Base-by-base conservation (phyloP, 2,888 invertebrate species). In the Apamea monoglypha region DNA sequence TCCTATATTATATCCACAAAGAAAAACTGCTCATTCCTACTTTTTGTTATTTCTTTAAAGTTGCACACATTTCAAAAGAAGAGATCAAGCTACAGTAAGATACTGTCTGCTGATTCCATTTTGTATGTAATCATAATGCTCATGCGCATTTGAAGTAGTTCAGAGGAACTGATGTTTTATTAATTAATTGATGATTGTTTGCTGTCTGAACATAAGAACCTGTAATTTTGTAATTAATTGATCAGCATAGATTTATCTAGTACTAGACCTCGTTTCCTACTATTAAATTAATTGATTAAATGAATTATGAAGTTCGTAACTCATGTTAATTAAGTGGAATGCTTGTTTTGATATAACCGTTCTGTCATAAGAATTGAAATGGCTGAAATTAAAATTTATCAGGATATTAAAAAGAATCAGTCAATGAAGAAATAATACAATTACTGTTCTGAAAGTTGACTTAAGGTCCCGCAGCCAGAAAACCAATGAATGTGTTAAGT, bases 161-260 rank as follows among this genome's bases (percentile, higher is more conserved):
- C 71, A 25, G 56, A 59, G 40, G 69, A 75, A 84, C 84, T 84
- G 68, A 84, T 87, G 79, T 84, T 85, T 85, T 80, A 84, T 79
- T 73, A 74, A 87, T 84, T 80, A 87, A 84, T 64, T 83, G 76
- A 87, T 81, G 78, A 88, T 80, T 74, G 80, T 75, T 78, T 56
- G 76, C 53, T 75, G 63, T 74, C 79, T 61, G 40, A 81, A 70
- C 56, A 14, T 66, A 66, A 74, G 32, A 56, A 86, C 29, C 70
- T 68, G 68, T 68, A 83, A 87, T 83, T 83, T 74, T 29, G 32
- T 36, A 71, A 71, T 78, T 64, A 84, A 83, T 84, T 83, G 56
- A 83, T 86, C 74, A 74, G 84, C n/a, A 56, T 29, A 40, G 74
- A 86, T 84, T 83, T 84, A 87, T 87, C 7, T 72, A 70, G 56